Evolutionary conservation across 2,113 vertebrate species (phyloP).

Genomic region (Hydrolagus affinis): DNA sequence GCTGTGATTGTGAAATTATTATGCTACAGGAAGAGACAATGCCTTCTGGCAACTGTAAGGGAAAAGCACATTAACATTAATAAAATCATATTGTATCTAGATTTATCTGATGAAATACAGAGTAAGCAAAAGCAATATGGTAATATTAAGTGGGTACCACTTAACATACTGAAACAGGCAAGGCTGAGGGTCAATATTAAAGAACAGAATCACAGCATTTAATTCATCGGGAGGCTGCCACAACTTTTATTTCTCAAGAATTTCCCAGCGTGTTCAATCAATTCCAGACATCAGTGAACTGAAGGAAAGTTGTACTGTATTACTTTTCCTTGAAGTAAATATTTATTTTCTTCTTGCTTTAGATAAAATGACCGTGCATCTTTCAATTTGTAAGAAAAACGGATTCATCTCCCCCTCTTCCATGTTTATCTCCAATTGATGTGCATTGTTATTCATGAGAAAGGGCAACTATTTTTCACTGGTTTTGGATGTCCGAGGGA

Average conservation of each 20-base stretch:
- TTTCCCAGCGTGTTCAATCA: not conserved
- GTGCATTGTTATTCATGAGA: too few species aligned
- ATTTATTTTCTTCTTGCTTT: not conserved
- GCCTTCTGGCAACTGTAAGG: slow-evolving; percentile 16
- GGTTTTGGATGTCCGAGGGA: not conserved
- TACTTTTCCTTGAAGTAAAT: not conserved
- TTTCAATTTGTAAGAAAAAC: not conserved
- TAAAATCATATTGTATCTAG: slow-evolving; percentile 20
- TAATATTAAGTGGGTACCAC: not conserved
- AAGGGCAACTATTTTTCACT: not conserved
- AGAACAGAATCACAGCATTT: slow-evolving; percentile 23
- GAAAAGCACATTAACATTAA: slow-evolving; percentile 21
- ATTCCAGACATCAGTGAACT: not conserved
- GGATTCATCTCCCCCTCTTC: not conserved
- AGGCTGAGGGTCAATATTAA: not conserved
- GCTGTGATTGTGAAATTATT: slow-evolving; percentile 22
- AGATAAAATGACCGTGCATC: not conserved
- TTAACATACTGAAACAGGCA: slow-evolving; percentile 16
- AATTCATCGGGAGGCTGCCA: not conserved
- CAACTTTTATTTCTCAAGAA: not conserved
- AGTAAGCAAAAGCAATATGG: slow-evolving; percentile 6
- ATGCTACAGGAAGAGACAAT: not conserved
- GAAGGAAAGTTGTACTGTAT: not conserved
- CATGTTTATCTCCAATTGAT: not conserved
- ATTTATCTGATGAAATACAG: slow-evolving; percentile 23